Conservation (phyloP, 2,888 invertebrate genomes). For the Rhagonycha fulva region DNA sequence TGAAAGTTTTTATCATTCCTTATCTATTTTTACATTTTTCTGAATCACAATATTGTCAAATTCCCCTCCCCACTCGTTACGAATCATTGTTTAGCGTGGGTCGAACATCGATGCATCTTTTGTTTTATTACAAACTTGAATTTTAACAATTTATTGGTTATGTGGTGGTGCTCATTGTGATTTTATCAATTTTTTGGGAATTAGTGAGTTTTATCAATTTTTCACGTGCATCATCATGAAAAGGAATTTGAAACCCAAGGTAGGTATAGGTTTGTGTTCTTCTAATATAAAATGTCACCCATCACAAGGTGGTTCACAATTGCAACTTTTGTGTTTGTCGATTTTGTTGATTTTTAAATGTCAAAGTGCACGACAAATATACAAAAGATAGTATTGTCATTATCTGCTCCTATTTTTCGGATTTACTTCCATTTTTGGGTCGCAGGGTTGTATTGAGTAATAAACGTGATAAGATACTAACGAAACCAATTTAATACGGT, state of each 20-base stretch:
- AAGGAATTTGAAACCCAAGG: neutral
- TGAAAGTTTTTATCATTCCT: neutral
- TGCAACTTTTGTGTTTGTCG: neutral
- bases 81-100: neutral
- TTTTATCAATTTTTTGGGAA: neutral
- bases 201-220: neutral
- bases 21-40: constrained; percentile 11
- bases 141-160: neutral
- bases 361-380: neutral
- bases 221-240: neutral
- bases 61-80: neutral
- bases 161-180: neutral
- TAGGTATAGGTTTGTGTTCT: neutral
- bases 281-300: neutral
- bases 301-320: neutral
- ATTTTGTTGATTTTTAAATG: neutral
- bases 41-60: constrained; percentile 4
- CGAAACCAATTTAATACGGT: neutral
- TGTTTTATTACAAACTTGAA: neutral
- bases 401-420: neutral
- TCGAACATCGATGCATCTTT: neutral
- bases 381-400: neutral
- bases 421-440: neutral
- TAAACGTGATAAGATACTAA: neutral
- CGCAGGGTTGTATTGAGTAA: neutral